Base-by-base conservation (phyloP, 64 coral and sea anemone genomes). In the Dendronephthya gigantea region DNA sequence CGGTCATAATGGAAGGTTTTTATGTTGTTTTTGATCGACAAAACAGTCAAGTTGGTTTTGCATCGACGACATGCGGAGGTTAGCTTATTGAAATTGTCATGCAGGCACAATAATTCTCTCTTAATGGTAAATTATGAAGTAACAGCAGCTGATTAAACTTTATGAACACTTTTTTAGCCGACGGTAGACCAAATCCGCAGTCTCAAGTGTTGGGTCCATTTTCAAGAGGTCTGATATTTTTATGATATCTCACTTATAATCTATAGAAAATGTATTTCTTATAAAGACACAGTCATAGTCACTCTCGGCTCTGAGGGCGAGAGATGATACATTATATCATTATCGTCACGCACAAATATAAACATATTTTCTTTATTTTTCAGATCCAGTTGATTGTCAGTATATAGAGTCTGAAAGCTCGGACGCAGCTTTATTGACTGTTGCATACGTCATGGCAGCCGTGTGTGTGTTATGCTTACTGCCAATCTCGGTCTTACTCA, bases 1-100 rank as follows among this genome's bases (percentile, higher is more conserved):
- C 94, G 34, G 94, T 97, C 2, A 97, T 97, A n/a, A 97, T 97
- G 94, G 94, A 97, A 81, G 94, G 94, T 22, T 97, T 97, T 84
- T 97, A 97, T 84, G 94, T 97, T 28, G 94, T 97, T 12, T 97
- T 97, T 87, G 94, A 97, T 40, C 88, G 94, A 93, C 89, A 97
- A 86, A 97, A 97, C 89, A 92, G 92, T 5, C 94, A 97, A 89
- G 94, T 97, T 68, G 94, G 94, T 7, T 97, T 97, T 87, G 94
- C 94, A 9, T 91, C 94, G 32, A 93, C 94, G 39, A 97, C 94
- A 9, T 97, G 94, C 85, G 94, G 94, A 97, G 94, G 94, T 97
- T 34, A 86, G 55, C 50, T 35, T 76, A 31, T 41, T 52, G n/a
- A n/a, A n/a, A n/a, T n/a, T n/a, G n/a, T n/a, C n/a, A n/a, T n/a